Base-by-base conservation (phyloP, 2,888 invertebrate species). In the Steinernema hermaphroditum region DNA sequence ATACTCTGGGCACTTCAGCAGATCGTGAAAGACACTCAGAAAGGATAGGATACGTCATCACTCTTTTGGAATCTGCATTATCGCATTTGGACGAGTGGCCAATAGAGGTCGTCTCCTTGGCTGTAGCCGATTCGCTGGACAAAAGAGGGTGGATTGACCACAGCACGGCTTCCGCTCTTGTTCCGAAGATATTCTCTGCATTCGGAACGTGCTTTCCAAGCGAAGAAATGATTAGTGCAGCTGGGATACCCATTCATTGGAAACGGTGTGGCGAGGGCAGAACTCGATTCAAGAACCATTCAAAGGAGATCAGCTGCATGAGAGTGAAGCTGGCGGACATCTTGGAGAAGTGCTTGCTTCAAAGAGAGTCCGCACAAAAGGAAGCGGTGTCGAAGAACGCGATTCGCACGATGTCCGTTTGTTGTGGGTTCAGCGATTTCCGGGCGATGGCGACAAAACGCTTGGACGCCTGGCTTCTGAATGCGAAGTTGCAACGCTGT, bases 221-320 rank as follows among this genome's bases (percentile, higher is more conserved):
- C 22, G 54, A 54, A 24, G 54, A 54, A 27, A 54, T 54, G 54
- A 19, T 22, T 14, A 54, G 27, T 12, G 27, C 16, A 19, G 54
- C 27, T 8, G 54, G 54, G 27, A 22, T 22, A 2, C 27, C 54
- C 12, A 24, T 22, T 2, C 24, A 24, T 14, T 22, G 54, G 27
- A 54, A 54, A 27, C 54, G 54, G 14, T 27, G 27, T 24, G 27
- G 14, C 22, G 9, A 2, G 4, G 24, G 12, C 22, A 1, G 4
- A 54, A 27, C 14, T 14, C 16, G 22, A 22, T 54, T 54, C 22
- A 54, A 54, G 22, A 54, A 54, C 12, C 19, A 54, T 27, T 19
- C 54, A 4, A 54, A 54, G 54, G 54, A 54, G 54, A 54, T 54
- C 27, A 54, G 22, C 27, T 54, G 54, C 27, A 54, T 54, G 54